Percentiles rank a stretch among this genome's conserved stretches.
Evolutionary conservation across 2,888 invertebrate species (phyloP).

Genomic region (Nomada fucata): DNA sequence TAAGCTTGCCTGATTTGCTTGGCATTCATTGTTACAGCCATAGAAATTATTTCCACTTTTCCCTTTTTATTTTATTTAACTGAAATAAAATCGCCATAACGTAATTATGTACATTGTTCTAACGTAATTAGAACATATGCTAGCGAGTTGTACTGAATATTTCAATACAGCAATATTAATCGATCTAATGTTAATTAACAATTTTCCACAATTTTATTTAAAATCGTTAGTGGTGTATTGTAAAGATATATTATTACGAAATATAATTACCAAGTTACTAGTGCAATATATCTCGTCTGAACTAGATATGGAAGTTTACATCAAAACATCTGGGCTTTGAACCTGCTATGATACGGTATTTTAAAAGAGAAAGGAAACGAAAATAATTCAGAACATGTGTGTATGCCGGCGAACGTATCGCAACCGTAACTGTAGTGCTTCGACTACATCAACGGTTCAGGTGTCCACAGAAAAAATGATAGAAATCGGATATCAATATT

Average conservation of each 20-base stretch:
- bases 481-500: not conserved
- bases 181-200: constrained; percentile 1
- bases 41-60: not conserved
- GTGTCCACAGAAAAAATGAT: not conserved
- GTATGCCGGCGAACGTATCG: constrained; percentile 9
- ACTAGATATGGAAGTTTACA: constrained; percentile 22
- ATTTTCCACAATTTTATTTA: not conserved
- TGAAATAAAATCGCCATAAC: constrained; percentile 15
- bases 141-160: constrained; percentile 3
- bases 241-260: not conserved
- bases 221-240: not conserved
- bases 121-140: constrained; percentile 58
- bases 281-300: constrained; percentile 14
- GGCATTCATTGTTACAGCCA: constrained; percentile 86
- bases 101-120: not conserved
- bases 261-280: not conserved
- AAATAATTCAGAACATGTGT: constrained; percentile 36
- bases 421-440: constrained; percentile 11
- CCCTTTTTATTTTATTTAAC: not conserved
- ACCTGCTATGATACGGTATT: constrained; percentile 14
- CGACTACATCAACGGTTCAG: constrained; percentile 25
- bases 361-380: constrained; percentile 55
- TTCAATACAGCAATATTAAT: not conserved
- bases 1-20: constrained; percentile 93
- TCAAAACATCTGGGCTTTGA: constrained; percentile 32